Base-by-base conservation (phyloP, 2,797 vertebrate genomes). In the Rhyacichthys aspro region DNA sequence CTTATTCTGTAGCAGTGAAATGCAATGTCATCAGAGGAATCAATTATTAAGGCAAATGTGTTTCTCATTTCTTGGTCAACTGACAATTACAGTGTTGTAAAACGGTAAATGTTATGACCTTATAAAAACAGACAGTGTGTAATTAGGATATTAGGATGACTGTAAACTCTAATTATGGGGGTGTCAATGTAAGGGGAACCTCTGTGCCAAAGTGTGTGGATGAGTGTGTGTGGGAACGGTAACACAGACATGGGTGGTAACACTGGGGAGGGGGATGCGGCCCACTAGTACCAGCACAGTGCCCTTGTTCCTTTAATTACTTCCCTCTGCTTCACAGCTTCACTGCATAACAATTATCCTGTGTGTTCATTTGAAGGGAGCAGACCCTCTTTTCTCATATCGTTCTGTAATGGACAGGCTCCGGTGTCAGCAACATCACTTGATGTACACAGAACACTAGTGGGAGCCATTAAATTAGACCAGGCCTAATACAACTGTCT, bases 241-340 rank as follows among this genome's bases (percentile, higher is more conserved):
- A 63, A 50, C 34, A 11, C 32, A 45, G 54, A 58, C 33, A 19
- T 57, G 73, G 65, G 63, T n/a, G 46, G 70, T 33, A 50, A 63
- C 10, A 14, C 34, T 68, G 72, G 76, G 70, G 57, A 73, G 80
- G 71, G 67, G 78, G 56, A 53, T 55, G 62, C 11, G 50, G 72
- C 61, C 69, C 79, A 28, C 23, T 28, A 28, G 23, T 28, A 68
- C 72, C 66, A 71, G 78, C 75, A 63, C 67, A 69, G 65, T 74
- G 84, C 77, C 86, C 87, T 89, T 90, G 84, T 89, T 92, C 80
- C 84, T 88, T 88, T 90, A 91, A 91, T 92, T 83, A 88, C 84
- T 80, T 91, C 86, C 86, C 83, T 78, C 76, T 84, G 81, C 81
- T 90, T 88, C 83, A 84, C 79, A 84, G 87, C 83, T 84, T 76